Evolutionary conservation across 1,140 invertebrate genomes (phyloP), one percentile per base, ranked within the genome.

Genomic region (Eulimnadia texana): DNA sequence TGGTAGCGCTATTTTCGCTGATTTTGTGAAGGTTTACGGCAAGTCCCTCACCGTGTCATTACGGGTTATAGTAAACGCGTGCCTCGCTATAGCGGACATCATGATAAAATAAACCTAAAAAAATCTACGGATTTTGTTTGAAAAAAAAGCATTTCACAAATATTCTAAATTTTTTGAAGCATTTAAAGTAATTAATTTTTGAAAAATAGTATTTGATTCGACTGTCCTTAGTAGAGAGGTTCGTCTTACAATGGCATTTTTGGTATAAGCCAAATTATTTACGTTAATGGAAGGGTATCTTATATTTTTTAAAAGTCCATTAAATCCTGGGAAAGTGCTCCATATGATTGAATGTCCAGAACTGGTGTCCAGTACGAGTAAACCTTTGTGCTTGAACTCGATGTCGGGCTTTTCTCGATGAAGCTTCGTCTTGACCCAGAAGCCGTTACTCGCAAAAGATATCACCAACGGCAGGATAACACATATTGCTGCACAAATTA

Each of bases 351-450:
- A 9, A 9, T 57, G 20, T 11, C 28, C 22, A 33, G 25, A 16
- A 22, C 20, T 10, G 2, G 55, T 29, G 3, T 33, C 27, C 22
- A 33, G 27, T 16, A 57, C 11, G 13, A 57, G 25, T 20, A 57
- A 33, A 16, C 24, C 55, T 20, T 57, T 27, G 27, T 57, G 33
- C 28, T 57, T 57, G 28, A 57, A 57, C 24, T 20, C 11, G 24
- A 57, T n/a, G 3, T 57, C 13, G 9, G 55, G 55, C 10, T 57
- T 16, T 33, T 57, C 55, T 28, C 55, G 55, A 19, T 57, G 55
- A 1, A 57, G 10, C 13, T 33, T 28, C 27, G 27, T 27, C 20
- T 57, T 57, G 2, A 33, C 28, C 55, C 55, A 57, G 33, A 57
- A 57, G 2, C 55, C 55, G 22, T 57, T 23, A 27, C 25, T 57